These are phyloP conservation scores for Gerosis bhagava DNA, from an alignment of 2,888 invertebrate species.

Conservation along the genomic window DNA sequence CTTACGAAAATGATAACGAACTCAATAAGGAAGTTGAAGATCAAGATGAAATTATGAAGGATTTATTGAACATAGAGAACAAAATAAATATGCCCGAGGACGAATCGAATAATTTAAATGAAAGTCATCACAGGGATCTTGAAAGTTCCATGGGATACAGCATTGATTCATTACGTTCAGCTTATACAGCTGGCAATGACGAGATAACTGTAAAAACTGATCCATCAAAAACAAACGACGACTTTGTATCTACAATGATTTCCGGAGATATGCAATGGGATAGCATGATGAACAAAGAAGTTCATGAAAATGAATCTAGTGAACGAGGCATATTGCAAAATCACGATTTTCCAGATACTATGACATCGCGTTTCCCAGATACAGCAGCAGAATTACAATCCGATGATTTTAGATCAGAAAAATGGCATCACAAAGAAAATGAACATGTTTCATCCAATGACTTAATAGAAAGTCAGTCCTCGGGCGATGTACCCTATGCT, in stretches of 20 bases:
- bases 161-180: conserved; percentile 24
- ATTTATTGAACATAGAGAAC: conserved; percentile 71
- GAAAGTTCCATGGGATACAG: conserved; percentile 32
- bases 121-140: conserved; percentile 32
- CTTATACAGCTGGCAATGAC: conserved; percentile 15
- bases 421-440: conserved; percentile 40
- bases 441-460: conserved; percentile 3
- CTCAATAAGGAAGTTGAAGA: conserved; percentile 55
- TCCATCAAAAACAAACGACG: conserved; percentile 16
- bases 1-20: conserved; percentile 43
- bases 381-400: conserved; percentile 3
- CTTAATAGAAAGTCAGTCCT: conserved; percentile 35
- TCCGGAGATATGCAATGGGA: conserved; percentile 37
- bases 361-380: conserved; percentile 6
- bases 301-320: conserved; percentile 29
- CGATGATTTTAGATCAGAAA: conserved; percentile 37
- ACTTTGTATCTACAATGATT: conserved; percentile 20
- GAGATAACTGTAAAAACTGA: conserved; percentile 12
- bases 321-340: not conserved
- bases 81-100: conserved; percentile 53
- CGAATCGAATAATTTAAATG: conserved; percentile 37
- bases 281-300: conserved; percentile 23
- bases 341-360: conserved; percentile 2
- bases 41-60: conserved; percentile 70
- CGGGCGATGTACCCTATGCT: conserved; percentile 70